Evolutionary conservation across 2,113 vertebrate species (phyloP).

Genomic region (Hymenochirus boettgeri): DNA sequence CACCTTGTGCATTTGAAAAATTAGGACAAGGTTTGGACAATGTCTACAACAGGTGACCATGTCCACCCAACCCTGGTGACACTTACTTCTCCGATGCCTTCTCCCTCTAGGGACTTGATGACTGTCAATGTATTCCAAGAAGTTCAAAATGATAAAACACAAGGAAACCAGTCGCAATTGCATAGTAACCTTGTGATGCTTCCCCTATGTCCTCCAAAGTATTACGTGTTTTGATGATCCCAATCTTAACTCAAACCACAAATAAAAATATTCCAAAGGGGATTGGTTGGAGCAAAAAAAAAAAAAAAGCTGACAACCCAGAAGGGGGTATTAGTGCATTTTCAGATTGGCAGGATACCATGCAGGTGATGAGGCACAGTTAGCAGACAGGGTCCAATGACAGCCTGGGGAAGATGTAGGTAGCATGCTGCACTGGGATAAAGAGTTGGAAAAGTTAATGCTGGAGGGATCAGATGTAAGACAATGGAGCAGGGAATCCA

Average conservation of each 20-base stretch:
- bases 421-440: slow-evolving; percentile 51
- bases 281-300: slow-evolving; percentile 8
- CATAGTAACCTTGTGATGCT: slow-evolving; percentile 96
- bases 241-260: slow-evolving; percentile 18
- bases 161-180: slow-evolving; percentile 98
- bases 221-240: slow-evolving; percentile 14
- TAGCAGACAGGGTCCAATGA: slow-evolving; percentile 36
- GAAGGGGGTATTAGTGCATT: slow-evolving; percentile 45
- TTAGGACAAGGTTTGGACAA: too few relatives aligned
- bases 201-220: slow-evolving; percentile 59
- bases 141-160: slow-evolving; percentile 94
- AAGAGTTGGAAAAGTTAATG: slow-evolving; percentile 3
- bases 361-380: slow-evolving; percentile 16
- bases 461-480: neutral
- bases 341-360: slow-evolving; percentile 43
- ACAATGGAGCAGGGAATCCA: slow-evolving; percentile 13
- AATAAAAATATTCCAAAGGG: slow-evolving; percentile 18
- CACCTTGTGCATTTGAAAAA: too few relatives aligned
- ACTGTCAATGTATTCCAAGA: slow-evolving; percentile 96
- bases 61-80: slow-evolving; percentile 37
- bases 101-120: slow-evolving; percentile 90
- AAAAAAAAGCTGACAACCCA: slow-evolving; percentile 11
- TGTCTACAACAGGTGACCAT: slow-evolving; percentile 54
- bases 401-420: slow-evolving; percentile 45
- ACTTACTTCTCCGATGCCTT: slow-evolving; percentile 93